Evolutionary conservation across 2,888 invertebrate species (phyloP), one percentile per base, ranked within the genome.

Genomic region (Bruchidius siliquastri): DNA sequence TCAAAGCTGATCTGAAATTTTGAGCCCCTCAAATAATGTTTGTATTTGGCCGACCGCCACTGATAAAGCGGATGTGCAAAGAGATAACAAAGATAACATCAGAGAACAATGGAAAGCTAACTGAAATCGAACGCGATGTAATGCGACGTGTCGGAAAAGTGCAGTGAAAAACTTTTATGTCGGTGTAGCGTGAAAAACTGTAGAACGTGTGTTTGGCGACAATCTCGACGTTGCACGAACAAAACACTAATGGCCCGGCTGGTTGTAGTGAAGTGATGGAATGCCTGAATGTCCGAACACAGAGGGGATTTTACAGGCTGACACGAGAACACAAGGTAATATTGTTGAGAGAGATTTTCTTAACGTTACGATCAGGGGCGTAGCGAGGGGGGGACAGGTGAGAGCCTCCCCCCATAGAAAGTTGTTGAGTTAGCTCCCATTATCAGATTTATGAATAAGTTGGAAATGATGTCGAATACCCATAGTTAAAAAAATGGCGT

Each of bases 291-390:
- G 69, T 69, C 22, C 30, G 69, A 26, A 4, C 22, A 3, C 22
- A 22, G 22, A 22, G 21, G n/a, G 69, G 69, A 18, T 30, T 69
- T 22, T 69, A 69, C 69, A 69, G 30, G 21, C 21, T 69, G 69
- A 69, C 18, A 69, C 69, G 30, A n/a, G 22, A 69, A n/a, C 22
- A 69, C n/a, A 69, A 69, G 69, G 69, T 69, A 69, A 69, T 13
- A 1, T 1, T 13, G 49, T 13, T 49, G 8, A 18, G 68, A 18
- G 18, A 22, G 68, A 18, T 6, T 20, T 21, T 21, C 2, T 18
- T n/a, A 68, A 68, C n/a, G n/a, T n/a, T n/a, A n/a, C n/a, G n/a
- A n/a, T n/a, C n/a, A n/a, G n/a, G n/a, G n/a, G n/a, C n/a, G n/a
- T n/a, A n/a, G n/a, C n/a, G n/a, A n/a, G n/a, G n/a, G n/a, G n/a